Percentiles rank a stretch among this genome's conserved stretches.
Conservation (phyloP, 2,797 vertebrate genomes). For the Microcaecilia unicolor region DNA sequence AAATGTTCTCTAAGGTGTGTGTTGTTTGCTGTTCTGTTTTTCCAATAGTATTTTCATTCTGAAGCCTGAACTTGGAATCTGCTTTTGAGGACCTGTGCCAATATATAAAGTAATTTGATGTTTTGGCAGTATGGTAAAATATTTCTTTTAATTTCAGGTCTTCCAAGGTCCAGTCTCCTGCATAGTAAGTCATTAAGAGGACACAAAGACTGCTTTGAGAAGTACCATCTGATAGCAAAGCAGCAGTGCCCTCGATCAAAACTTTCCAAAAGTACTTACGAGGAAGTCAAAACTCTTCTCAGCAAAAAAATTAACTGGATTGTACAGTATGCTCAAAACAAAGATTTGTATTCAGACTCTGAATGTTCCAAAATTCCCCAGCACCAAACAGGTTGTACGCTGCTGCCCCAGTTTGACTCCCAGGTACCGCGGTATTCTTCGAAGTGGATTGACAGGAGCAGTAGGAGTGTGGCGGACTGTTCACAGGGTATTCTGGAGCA, state of each 20-base stretch:
- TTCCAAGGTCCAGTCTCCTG: slow-evolving; percentile 75
- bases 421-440: slow-evolving; percentile 87
- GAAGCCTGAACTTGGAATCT: too few relatives aligned
- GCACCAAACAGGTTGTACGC: slow-evolving; percentile 73
- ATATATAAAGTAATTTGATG: not conserved
- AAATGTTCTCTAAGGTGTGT: too few relatives aligned
- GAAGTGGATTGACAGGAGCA: slow-evolving; percentile 60
- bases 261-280: slow-evolving; percentile 79
- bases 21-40: too few relatives aligned
- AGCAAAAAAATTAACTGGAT: slow-evolving; percentile 90
- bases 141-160: slow-evolving; percentile 50
- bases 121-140: too few relatives aligned
- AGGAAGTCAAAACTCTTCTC: slow-evolving; percentile 85
- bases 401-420: slow-evolving; percentile 74
- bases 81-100: not conserved
- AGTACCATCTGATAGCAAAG: slow-evolving; percentile 94
- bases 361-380: slow-evolving; percentile 59
- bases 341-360: slow-evolving; percentile 67
- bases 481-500: slow-evolving; percentile 62
- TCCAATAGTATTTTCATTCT: too few relatives aligned
- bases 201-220: slow-evolving; percentile 96
- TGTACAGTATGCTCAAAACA: slow-evolving; percentile 91
- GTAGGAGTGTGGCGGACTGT: slow-evolving; percentile 40
- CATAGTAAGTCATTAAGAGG: slow-evolving; percentile 88
- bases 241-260: slow-evolving; percentile 85